A percentile compares a stretch with the other conserved stretches of the same genome.
Conservation (phyloP, 2,797 vertebrate species). For the Enteromius trimaculatus region DNA sequence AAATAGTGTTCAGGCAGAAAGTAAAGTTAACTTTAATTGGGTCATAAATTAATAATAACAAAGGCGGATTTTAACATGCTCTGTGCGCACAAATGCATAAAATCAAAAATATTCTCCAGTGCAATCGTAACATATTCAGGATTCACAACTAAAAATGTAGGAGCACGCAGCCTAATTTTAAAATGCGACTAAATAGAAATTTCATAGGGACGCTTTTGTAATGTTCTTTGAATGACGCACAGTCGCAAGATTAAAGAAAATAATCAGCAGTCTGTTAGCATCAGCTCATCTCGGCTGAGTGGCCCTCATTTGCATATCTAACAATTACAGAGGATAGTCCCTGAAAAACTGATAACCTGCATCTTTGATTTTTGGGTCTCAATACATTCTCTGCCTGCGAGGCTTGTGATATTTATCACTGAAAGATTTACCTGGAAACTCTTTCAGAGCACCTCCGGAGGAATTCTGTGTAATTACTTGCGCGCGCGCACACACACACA, state of each 20-base stretch:
- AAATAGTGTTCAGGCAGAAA: neutral
- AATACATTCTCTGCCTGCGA: constrained; percentile 28
- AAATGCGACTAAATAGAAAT: neutral
- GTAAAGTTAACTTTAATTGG: neutral
- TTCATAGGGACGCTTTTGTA: neutral
- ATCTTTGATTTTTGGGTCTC: constrained; percentile 35
- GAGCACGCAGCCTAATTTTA: neutral
- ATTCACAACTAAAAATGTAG: neutral
- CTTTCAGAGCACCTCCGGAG: constrained; percentile 28
- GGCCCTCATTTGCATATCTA: constrained; percentile 47
- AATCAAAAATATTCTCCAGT: neutral
- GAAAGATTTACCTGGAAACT: constrained; percentile 44
- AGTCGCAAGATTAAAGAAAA: constrained; percentile 19
- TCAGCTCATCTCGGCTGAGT: constrained; percentile 33
- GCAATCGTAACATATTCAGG: neutral
- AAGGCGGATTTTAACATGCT: neutral
- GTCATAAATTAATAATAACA: neutral
- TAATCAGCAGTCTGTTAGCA: constrained; percentile 28
- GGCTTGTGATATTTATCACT: constrained; percentile 43
- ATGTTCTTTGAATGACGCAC: constrained; percentile 1
- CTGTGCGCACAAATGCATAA: neutral
- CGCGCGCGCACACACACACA: neutral
- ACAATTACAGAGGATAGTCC: constrained; percentile 27
- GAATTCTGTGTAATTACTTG: constrained; percentile 37
- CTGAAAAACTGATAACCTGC: constrained; percentile 29